Base-by-base conservation (phyloP, 2,113 vertebrate species). In the Ciconia boyciana region DNA sequence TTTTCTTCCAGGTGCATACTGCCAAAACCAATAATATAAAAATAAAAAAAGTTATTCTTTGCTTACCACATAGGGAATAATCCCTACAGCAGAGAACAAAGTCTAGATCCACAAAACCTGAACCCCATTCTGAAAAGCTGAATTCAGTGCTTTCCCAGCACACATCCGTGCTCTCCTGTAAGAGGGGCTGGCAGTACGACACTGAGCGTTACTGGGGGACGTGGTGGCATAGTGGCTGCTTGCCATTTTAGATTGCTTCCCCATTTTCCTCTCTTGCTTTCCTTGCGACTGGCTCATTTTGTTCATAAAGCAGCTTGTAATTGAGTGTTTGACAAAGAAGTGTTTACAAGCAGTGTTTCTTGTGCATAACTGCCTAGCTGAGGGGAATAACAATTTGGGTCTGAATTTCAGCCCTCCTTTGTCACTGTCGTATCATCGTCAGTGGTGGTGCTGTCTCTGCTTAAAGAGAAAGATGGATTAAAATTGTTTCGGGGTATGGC, bases 291-390 rank as follows among this genome's bases (percentile, higher is more conserved):
- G 87, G 58, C 88, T 96, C 92, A 9, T 95, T 97, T 93, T 94
- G 92, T 95, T 96, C 95, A 96, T 94, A 93, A 96, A 94, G 92
- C 96, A 96, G 95, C 95, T 97, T 87, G 89, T 96, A 97, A 97
- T 96, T 94, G 94, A 95, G 95, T 93, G 91, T 96, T 96, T 96
- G 96, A 97, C 96, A 96, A 96, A 96, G 96, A 91, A 89, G 94
- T 96, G 94, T 95, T 97, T 96, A 96, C 97, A 96, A 93, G 96
- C 84, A 76, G 91, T 74, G 95, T 85, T 96, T 94, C 96, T 96
- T 90, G 94, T 87, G 94, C 93, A 70, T 97, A 95, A 90, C 96
- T 90, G 96, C 93, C 94, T 97, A 97, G 97, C 96, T 96, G 97
- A 97, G 95, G 93, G 95, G 96, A 97, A 97, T 97, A 93, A 91